Evolutionary conservation across 2,797 vertebrate species (phyloP).

Genomic region (Kryptolebias ocellatus): DNA sequence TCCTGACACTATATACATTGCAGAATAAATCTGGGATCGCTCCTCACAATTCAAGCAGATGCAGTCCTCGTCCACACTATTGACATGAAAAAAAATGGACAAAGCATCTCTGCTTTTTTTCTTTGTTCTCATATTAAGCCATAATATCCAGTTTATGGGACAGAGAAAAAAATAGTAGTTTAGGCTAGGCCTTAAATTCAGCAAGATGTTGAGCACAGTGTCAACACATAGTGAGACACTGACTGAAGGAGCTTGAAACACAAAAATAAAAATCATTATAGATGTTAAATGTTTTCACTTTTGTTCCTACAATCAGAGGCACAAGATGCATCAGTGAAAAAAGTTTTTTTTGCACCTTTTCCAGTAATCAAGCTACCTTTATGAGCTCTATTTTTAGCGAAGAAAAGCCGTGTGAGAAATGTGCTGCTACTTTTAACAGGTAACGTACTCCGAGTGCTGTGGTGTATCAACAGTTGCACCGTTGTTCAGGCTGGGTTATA

Average conservation of each 20-base stretch:
- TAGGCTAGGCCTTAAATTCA: too few relatives aligned
- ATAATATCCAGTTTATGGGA: too few relatives aligned
- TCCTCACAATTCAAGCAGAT: constrained; percentile 7
- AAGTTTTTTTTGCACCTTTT: background rate
- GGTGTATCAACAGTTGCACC: constrained; percentile 5
- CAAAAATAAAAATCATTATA: background rate
- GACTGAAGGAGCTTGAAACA: background rate
- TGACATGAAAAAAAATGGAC: too few relatives aligned
- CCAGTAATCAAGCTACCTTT: background rate
- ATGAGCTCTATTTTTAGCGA: background rate
- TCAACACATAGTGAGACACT: too few relatives aligned
- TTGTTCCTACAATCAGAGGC: background rate
- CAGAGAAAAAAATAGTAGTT: too few relatives aligned
- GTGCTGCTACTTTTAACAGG: background rate
- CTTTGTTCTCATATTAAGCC: too few relatives aligned
- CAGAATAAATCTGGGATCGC: constrained; percentile 11
- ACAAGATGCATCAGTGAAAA: background rate
- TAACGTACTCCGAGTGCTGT: background rate
- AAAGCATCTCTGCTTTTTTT: too few relatives aligned
- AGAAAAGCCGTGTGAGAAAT: constrained; percentile 13
- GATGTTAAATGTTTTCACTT: background rate
- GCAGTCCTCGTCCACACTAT: background rate
- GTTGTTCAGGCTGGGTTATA: constrained; percentile 35
- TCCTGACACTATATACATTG: constrained; percentile 6
- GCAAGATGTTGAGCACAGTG: too few relatives aligned